phyloP scores from a whole-genome alignment of 2,113 vertebrate species.

The Tympanuchus pallidicinctus region DNA sequence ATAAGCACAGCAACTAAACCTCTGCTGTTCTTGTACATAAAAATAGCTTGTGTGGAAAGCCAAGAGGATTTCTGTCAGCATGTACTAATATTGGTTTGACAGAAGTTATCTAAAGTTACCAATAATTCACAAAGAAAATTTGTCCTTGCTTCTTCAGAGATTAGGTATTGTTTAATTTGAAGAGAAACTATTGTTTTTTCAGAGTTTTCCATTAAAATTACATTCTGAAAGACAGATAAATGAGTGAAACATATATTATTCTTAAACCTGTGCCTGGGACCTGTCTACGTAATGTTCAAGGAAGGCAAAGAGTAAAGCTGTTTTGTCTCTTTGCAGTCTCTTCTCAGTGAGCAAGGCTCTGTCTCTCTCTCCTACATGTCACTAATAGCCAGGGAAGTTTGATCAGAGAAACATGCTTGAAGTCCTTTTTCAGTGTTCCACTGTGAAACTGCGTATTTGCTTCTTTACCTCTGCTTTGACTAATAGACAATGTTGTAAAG shows the following conservation, averaged over 20 bases:
- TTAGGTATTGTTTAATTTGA: background rate
- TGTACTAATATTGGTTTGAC: background rate
- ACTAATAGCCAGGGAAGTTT: background rate
- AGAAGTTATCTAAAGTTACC: background rate
- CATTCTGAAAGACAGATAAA: background rate
- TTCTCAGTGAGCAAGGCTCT: background rate
- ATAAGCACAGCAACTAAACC: background rate
- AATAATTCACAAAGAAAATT: background rate
- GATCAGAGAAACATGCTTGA: background rate
- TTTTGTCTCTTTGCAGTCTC: background rate
- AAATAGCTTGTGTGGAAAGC: background rate
- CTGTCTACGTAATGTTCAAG: background rate
- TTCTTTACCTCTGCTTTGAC: background rate
- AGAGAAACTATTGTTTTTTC: background rate
- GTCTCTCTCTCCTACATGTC: background rate
- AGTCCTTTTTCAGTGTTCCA: fast-evolving
- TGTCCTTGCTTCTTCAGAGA: background rate
- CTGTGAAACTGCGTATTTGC: background rate
- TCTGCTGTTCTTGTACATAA: background rate
- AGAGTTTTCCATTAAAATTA: background rate
- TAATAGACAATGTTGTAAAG: background rate
- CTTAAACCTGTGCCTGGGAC: background rate
- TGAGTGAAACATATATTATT: background rate
- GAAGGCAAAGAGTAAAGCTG: background rate
- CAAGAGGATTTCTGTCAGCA: background rate